These are phyloP conservation scores for Nannospalax galili DNA, from an alignment of 2,113 vertebrate species.

Conservation along the genomic window DNA sequence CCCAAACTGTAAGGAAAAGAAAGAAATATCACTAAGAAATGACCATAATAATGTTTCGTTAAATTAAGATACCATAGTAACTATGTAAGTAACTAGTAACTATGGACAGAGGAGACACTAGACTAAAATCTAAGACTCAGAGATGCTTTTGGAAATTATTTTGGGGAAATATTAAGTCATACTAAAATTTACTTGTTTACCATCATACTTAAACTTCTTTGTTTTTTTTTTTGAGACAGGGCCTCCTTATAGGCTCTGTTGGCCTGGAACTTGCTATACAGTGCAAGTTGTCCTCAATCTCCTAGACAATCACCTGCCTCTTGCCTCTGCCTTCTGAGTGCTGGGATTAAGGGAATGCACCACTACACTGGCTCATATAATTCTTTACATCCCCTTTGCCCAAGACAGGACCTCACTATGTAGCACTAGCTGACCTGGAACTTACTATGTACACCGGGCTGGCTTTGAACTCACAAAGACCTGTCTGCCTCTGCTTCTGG, in stretches of 20 bases:
- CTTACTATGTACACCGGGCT: no score
- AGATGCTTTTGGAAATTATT: not conserved
- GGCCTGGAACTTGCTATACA: no score
- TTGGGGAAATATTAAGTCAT: no score
- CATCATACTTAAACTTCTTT: not conserved
- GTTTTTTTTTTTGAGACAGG: no score
- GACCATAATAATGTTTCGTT: not conserved
- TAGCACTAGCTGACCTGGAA: no score
- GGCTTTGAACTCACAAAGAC: not conserved
- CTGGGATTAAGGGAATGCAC: not conserved
- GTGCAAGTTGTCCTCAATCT: no score
- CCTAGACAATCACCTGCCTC: no score
- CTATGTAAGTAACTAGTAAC: not conserved
- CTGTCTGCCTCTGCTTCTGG: not conserved
- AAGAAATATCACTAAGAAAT: constrained; percentile 37
- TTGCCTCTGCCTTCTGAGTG: no score
- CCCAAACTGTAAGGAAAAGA: constrained; percentile 90
- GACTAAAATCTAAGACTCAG: not conserved
- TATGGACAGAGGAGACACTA: not conserved
- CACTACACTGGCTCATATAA: no score
- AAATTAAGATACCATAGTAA: not conserved
- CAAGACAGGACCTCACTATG: not conserved
- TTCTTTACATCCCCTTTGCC: not conserved
- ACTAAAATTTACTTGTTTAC: not conserved
- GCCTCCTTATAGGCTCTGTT: no score